Evolutionary conservation across 2,797 vertebrate genomes (phyloP).

Genomic region (Orientallactaga sibirica): DNA sequence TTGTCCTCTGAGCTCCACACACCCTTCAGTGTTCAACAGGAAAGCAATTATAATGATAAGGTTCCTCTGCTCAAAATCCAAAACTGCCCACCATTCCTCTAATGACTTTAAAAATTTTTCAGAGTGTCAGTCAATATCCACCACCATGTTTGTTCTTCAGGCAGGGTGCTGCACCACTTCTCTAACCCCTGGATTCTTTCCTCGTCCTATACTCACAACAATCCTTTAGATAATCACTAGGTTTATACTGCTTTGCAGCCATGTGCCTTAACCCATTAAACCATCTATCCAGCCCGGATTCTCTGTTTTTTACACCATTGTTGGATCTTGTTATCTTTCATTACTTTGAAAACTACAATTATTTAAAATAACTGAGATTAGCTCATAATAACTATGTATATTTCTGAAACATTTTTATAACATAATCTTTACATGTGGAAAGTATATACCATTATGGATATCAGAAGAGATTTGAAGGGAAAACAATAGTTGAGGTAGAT

Average conservation of each 20-base stretch:
- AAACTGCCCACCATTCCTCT: no score
- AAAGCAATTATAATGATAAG: no score
- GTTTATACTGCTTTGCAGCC: no score
- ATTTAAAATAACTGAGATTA: background rate
- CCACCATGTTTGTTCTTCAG: background rate
- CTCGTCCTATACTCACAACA: background rate
- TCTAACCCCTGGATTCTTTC: background rate
- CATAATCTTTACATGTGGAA: background rate
- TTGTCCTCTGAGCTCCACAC: no score
- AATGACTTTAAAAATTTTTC: background rate
- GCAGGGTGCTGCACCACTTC: background rate
- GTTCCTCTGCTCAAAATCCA: background rate
- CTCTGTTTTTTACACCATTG: background rate
- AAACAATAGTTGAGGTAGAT: background rate
- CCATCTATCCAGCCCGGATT: no score
- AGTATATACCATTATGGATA: background rate
- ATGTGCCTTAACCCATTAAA: no score
- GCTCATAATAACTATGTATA: background rate
- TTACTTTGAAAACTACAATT: background rate
- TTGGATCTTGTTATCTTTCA: background rate
- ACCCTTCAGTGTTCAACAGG: no score
- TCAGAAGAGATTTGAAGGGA: background rate
- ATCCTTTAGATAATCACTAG: background rate
- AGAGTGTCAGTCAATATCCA: background rate
- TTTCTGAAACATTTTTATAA: constrained; percentile 27